Conservation (phyloP, 2,888 invertebrate genomes). For the Sphaerophoria taeniata region DNA sequence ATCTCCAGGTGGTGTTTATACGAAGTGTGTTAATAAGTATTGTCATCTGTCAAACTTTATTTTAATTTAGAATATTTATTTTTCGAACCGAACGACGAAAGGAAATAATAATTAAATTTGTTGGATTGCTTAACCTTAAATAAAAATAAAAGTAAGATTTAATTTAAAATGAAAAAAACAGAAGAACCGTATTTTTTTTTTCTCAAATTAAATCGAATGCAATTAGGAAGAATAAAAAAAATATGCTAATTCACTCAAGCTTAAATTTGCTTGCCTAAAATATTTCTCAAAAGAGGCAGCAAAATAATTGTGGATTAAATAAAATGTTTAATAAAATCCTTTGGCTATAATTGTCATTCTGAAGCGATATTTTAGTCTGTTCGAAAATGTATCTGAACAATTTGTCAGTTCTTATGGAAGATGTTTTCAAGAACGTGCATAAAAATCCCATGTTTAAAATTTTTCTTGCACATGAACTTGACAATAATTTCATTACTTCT, state of each 20-base stretch:
- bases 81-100: not conserved
- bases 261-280: no score
- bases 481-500: no score
- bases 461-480: no score
- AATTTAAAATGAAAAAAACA: not conserved
- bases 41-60: not conserved
- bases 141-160: constrained; percentile 29
- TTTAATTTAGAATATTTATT: not conserved
- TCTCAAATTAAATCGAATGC: not conserved
- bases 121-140: constrained; percentile 32
- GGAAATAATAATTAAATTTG: constrained; percentile 9
- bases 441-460: no score
- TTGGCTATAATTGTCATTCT: no score
- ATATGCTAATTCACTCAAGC: not conserved
- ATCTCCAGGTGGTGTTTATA: constrained; percentile 55
- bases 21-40: constrained; percentile 17
- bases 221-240: not conserved
- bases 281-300: no score
- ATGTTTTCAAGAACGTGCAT: no score
- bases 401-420: no score
- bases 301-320: no score
- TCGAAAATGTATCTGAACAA: no score
- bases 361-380: no score
- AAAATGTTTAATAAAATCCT: no score
- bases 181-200: not conserved